phyloP scores from a whole-genome alignment of 2,888 invertebrate species.

The Netelia fuscicornis region DNA sequence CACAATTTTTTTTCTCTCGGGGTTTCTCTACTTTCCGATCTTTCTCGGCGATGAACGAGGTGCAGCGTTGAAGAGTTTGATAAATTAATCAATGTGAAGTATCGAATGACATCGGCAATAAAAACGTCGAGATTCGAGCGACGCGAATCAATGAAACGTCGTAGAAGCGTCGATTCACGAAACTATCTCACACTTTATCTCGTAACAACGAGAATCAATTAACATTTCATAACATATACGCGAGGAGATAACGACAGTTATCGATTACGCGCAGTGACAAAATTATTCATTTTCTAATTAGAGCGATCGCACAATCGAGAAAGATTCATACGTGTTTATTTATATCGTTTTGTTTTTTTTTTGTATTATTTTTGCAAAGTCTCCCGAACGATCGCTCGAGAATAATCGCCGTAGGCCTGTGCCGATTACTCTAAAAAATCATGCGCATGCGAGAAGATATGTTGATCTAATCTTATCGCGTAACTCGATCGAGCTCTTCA shows the following conservation, averaged over 20 bases:
- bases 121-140: conserved; percentile 7
- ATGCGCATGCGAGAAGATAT: too few relatives aligned
- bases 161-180: neutral
- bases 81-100: neutral
- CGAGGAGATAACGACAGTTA: neutral
- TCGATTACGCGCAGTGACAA: too few relatives aligned
- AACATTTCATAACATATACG: conserved; percentile 1
- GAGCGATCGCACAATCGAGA: too few relatives aligned
- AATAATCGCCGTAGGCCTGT: too few relatives aligned
- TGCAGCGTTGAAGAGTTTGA: neutral
- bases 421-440: too few relatives aligned
- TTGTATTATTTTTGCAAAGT: too few relatives aligned
- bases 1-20: neutral
- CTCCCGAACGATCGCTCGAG: too few relatives aligned
- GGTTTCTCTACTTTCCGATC: neutral
- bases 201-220: neutral
- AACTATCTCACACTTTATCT: neutral
- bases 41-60: neutral
- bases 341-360: too few relatives aligned
- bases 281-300: too few relatives aligned
- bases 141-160: neutral
- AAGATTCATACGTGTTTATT: too few relatives aligned
- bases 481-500: conserved; percentile 28
- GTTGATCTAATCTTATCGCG: conserved; percentile 59
- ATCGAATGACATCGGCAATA: conserved; percentile 21